Percentiles rank a stretch among this genome's conserved stretches.
These are phyloP conservation scores for Spodoptera picta DNA, from an alignment of 2,888 invertebrate genomes.

Conservation along the genomic window DNA sequence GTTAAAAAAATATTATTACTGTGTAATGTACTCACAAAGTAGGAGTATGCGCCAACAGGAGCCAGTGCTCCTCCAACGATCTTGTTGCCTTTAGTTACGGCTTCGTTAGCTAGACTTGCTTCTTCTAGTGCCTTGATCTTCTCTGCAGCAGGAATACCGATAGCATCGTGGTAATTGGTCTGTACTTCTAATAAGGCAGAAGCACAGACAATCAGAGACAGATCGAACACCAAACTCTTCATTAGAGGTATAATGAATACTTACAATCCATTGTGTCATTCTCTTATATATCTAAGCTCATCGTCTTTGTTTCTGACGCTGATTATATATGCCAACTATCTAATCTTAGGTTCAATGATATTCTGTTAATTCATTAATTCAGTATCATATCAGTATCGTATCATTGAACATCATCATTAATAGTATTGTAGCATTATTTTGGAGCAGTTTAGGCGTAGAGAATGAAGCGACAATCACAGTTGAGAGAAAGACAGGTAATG, in stretches of 20 bases:
- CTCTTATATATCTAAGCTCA: conserved; percentile 17
- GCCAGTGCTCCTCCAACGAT: conserved; percentile 72
- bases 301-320: not conserved
- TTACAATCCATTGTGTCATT: not conserved
- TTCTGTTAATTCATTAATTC: too few relatives aligned
- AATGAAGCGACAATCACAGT: too few relatives aligned
- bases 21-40: conserved; percentile 58
- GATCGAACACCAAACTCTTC: conserved; percentile 25
- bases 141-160: conserved; percentile 73
- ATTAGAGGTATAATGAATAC: conserved; percentile 24
- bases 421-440: too few relatives aligned
- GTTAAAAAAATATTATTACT: too few relatives aligned
- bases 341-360: conserved; percentile 4
- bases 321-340: conserved; percentile 12
- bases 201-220: conserved; percentile 33
- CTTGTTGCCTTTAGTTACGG: conserved; percentile 32
- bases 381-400: too few relatives aligned
- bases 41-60: conserved; percentile 65
- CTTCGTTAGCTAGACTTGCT: not conserved
- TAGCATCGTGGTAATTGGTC: conserved; percentile 55
- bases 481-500: too few relatives aligned
- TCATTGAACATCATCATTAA: too few relatives aligned
- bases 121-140: conserved; percentile 69
- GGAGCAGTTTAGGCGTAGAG: too few relatives aligned
- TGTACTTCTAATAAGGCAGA: conserved; percentile 28